These are phyloP conservation scores for Oceanodroma tethys DNA, from an alignment of 2,113 vertebrate genomes.

Conservation along the genomic window DNA sequence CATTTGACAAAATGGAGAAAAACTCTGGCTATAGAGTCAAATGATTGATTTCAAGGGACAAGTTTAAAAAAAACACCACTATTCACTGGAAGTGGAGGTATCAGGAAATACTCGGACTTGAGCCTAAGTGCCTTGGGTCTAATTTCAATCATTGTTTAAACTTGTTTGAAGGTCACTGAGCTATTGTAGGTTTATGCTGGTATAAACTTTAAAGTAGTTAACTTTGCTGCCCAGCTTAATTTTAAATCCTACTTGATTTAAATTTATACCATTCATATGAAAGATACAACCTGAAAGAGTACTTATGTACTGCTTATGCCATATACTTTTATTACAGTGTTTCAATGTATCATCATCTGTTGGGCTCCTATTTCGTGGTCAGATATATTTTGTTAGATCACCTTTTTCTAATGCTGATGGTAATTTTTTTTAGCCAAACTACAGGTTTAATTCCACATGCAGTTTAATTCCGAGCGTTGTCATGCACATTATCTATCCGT, in stretches of 20 bases:
- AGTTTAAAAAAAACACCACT: not conserved
- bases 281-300: not conserved
- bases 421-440: not conserved
- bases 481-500: accelerated
- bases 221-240: not conserved
- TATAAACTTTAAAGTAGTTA: not conserved
- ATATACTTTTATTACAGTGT: not conserved
- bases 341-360: not conserved
- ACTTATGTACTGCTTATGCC: not conserved
- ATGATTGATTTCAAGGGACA: not conserved
- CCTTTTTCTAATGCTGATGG: not conserved
- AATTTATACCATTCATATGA: not conserved
- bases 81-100: not conserved
- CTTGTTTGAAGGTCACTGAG: not conserved
- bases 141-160: not conserved
- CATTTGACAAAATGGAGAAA: not conserved
- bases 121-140: not conserved
- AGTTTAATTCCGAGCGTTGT: not conserved
- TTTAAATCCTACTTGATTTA: not conserved
- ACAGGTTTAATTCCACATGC: not conserved
- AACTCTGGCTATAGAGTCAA: not conserved
- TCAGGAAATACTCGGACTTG: not conserved
- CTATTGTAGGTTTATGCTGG: not conserved
- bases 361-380: not conserved
- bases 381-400: not conserved